These are phyloP conservation scores for Schlechtendalia chinensis DNA, from an alignment of 1,140 invertebrate species.

Conservation along the genomic window DNA sequence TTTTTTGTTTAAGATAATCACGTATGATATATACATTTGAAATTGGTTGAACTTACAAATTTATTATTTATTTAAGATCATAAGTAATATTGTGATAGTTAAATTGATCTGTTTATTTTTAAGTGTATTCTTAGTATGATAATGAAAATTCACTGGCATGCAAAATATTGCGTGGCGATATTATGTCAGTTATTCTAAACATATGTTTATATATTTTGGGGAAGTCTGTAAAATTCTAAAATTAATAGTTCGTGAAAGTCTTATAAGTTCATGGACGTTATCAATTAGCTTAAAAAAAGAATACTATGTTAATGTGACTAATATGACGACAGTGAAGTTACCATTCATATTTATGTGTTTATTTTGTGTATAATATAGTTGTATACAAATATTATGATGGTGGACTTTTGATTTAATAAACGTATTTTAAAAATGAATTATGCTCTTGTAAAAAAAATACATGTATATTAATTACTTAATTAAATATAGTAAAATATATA, in stretches of 20 bases:
- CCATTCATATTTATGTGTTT: not conserved
- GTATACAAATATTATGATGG: not conserved
- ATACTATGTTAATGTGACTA: slow-evolving; percentile 12
- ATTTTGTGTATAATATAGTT: not conserved
- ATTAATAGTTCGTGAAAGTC: slow-evolving; percentile 9
- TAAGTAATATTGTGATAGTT: no score
- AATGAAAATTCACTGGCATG: no score
- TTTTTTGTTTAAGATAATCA: no score
- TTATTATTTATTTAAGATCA: no score
- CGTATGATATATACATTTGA: no score
- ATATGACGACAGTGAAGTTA: not conserved
- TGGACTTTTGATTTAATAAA: not conserved
- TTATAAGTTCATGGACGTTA: slow-evolving; percentile 17
- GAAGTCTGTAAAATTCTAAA: slow-evolving; percentile 15
- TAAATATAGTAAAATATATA: no score
- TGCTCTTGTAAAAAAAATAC: not conserved
- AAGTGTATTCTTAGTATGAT: no score
- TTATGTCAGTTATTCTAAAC: not conserved
- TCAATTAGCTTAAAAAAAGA: not conserved
- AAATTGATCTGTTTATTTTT: no score
- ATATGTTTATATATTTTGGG: not conserved
- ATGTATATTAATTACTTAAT: no score
- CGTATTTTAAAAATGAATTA: not conserved
- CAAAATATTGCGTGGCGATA: no score
- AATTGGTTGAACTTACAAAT: no score